Conservation (phyloP, 1,140 invertebrate species). For the Thaumetopoea pityocampa region DNA sequence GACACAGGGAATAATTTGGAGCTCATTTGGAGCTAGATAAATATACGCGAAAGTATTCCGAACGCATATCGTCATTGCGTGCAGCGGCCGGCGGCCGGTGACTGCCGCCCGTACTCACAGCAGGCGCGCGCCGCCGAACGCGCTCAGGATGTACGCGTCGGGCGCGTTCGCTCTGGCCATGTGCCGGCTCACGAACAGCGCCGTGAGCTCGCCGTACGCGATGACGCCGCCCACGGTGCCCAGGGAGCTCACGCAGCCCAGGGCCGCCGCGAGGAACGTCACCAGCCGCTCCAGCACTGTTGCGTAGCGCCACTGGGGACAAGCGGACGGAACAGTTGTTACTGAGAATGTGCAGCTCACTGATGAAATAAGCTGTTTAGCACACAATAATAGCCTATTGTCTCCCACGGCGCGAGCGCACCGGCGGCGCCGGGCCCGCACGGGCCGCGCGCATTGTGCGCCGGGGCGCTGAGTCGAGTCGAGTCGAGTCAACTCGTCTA, state of each 20-base stretch:
- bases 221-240: conserved; percentile 81
- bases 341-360: not conserved
- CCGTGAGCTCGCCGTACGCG: conserved; percentile 83
- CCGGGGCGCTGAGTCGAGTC: not conserved
- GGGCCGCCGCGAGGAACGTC: conserved; percentile 33
- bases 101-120: conserved; percentile 72
- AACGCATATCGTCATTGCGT: not conserved
- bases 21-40: too few relatives aligned
- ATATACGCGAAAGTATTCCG: too few relatives aligned
- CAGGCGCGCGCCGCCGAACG: conserved; percentile 69
- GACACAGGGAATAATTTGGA: too few relatives aligned
- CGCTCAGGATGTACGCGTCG: conserved; percentile 50
- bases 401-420: too few relatives aligned
- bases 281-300: conserved; percentile 34
- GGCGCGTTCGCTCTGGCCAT: conserved; percentile 44
- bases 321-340: conserved; percentile 4
- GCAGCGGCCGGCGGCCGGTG: too few relatives aligned
- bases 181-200: conserved; percentile 77
- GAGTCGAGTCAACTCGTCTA: too few relatives aligned
- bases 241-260: conserved; percentile 42
- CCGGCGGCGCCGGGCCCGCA: too few relatives aligned
- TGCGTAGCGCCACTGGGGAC: conserved; percentile 62
- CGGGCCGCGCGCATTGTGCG: too few relatives aligned
- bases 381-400: too few relatives aligned
- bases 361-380: too few relatives aligned